Base-by-base conservation (phyloP, 2,888 invertebrate genomes). In the Platycheirus albimanus region DNA sequence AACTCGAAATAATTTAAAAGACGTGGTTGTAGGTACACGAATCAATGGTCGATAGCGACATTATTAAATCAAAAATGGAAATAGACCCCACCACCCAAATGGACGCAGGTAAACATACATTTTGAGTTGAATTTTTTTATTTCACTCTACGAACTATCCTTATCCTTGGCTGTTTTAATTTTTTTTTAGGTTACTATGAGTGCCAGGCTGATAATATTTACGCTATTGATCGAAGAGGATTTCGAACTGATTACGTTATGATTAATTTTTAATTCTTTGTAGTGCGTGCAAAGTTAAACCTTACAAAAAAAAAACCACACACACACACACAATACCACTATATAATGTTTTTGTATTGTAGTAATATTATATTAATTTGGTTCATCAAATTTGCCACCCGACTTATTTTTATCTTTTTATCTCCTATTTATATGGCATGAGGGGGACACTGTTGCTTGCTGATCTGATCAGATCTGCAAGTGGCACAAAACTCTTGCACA, bases 21-120 rank as follows among this genome's bases (percentile, higher is more conserved):
- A 20, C 20, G 1, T 20, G 17, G 4, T 7, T 3, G 20, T 86
- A 97, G 97, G 95, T 97, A 33, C 97, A 97, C 91, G 97, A 97
- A 91, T 96, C 97, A 94, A 94, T 94, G 86, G 94, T 95, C 84
- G 96, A 94, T 20, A 93, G 93, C 3, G 95, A 96, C 87, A 94
- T 94, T 85, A 95, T 97, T 43, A 97, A 97, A 90, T 97, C 97
- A 13, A 98, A 98, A 92, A 93, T 98, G 89, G 98, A 98, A 92
- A 98, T 98, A 63, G 97, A 97, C 90, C 98, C 98, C 1, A 97
- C 97, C 0, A 97, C 97, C 4, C 97, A 98, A 92, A 97, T 97
- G 97, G 97, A 98, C 90, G 97, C 97, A 20, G 97, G 97, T 78
- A 94, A 49, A 24, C 3, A 24, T 24, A 24, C 5, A 24, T 5